phyloP scores from a whole-genome alignment of 2,113 vertebrate species.

The Cephalopholis sonnerati region DNA sequence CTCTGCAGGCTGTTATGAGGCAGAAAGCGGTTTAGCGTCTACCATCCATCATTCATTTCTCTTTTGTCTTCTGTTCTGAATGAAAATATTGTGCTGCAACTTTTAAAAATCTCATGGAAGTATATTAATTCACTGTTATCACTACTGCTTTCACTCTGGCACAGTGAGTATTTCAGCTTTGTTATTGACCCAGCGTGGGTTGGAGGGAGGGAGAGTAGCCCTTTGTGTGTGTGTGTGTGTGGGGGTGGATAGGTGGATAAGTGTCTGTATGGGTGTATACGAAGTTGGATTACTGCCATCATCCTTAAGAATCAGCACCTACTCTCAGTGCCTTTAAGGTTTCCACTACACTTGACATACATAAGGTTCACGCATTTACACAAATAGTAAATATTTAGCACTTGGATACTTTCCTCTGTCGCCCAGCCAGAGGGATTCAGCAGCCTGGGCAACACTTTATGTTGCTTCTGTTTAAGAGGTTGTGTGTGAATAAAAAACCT shows the following conservation, averaged over 20 bases:
- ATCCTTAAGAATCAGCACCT: slow-evolving; percentile 23
- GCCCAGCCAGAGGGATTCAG: slow-evolving; percentile 22
- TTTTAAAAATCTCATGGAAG: background rate
- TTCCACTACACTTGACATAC: slow-evolving; percentile 23
- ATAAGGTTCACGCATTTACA: slow-evolving; percentile 21
- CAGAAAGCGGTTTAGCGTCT: slow-evolving; percentile 9
- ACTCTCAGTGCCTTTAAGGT: slow-evolving; percentile 36
- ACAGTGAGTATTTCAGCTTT: slow-evolving; percentile 17
- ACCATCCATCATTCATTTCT: slow-evolving; percentile 3
- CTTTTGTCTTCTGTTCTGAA: background rate
- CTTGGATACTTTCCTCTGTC: slow-evolving; percentile 26
- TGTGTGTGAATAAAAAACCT: slow-evolving; percentile 1
- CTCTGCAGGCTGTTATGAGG: slow-evolving; percentile 10
- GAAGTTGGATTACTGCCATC: slow-evolving; percentile 38
- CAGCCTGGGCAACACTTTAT: slow-evolving; percentile 18
- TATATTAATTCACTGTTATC: slow-evolving; percentile 1
- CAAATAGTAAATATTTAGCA: slow-evolving; percentile 51
- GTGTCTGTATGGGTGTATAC: slow-evolving; percentile 8
- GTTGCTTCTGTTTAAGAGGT: background rate
- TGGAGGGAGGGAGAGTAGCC: background rate
- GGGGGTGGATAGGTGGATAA: background rate
- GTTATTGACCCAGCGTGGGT: background rate
- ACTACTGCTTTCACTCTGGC: background rate
- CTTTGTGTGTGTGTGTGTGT: slow-evolving; percentile 4
- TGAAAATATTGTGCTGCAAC: background rate